Evolutionary conservation across 2,797 vertebrate species (phyloP), one percentile per base, ranked within the genome.

Genomic region (Pipistrellus nathusii): DNA sequence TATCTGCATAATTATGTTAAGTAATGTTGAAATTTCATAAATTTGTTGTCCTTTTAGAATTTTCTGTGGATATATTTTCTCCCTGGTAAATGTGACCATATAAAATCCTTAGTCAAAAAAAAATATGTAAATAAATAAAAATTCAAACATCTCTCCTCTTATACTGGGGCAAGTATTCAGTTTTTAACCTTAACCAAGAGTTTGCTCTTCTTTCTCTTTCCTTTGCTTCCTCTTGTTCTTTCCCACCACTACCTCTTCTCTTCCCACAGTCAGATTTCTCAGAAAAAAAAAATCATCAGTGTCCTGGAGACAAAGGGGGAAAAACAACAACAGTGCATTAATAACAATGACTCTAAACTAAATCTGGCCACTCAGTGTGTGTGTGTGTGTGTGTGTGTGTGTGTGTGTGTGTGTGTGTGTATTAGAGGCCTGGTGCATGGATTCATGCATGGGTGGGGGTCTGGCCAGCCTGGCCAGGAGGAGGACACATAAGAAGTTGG

Each of bases 21-120:
- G n/a, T n/a, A 44, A 75, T 64, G 25, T 27, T 88, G 80, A 94
- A 35, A 86, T 86, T 69, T 68, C 35, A 73, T 12, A 93, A 48
- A 5, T 35, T 86, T 57, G 4, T 15, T 15, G 13, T 66, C 10
- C 32, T 11, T 94, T 35, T 68, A 73, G 55, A 92, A 77, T 69
- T 10, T 46, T 51, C 20, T 68, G 32, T 81, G 13, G 14, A 68
- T 82, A 6, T 55, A 6, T 62, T 35, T 82, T 18, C 30, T 55
- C 21, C 11, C 14, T 53, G 18, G 23, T 23, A 14, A 53, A 21
- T 17, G 0, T 84, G 35, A 48, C 15, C 73, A 77, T 73, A 68
- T 82, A 20, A 93, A 85, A 59, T 69, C 57, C 6, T 27, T 81
- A 11, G 38, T 27, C 2, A 59, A 91, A 53, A 59, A 91, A 53